Base-by-base conservation (phyloP, 2,888 invertebrate species). In the Diplolepis rosae region DNA sequence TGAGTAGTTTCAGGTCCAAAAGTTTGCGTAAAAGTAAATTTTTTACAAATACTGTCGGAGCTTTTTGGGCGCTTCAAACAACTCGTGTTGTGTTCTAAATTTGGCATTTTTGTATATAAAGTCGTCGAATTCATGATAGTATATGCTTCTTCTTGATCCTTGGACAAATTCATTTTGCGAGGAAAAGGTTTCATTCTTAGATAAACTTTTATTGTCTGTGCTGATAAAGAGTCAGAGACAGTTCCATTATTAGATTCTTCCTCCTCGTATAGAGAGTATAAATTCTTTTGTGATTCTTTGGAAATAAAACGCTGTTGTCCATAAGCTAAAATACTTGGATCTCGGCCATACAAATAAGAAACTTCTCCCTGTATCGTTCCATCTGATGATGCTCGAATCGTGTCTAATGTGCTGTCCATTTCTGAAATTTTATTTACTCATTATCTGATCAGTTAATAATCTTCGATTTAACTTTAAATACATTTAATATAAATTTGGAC, bases 131-230 rank as follows among this genome's bases (percentile, higher is more conserved):
- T 18, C 83, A 90, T 61, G 88, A 92, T 84, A 87, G 79, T 0
- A 88, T 91, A 79, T 84, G 90, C 80, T 77, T 89, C 74, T 89
- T 88, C 4, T 87, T 87, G 82, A 7, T 83, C 81, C 15, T 75
- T 52, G 0, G 80, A 76, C 22, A 84, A 61, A 51, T 80, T 82
- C 2, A 82, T 39, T 32, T 83, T 86, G 0, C 65, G 79, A 6
- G 90, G 69, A 83, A 90, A 89, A 0, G 92, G 92, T 79, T 92
- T 92, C 75, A 92, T 79, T 13, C 92, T 87, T 32, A 92, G 84
- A 76, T 91, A 92, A 1, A 92, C 92, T 82, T 92, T 91, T 4
- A 92, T 77, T 0, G 86, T 88, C 61, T 85, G 85, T 7, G 67
- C 27, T 11, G 66, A 50, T 11, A 71, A 5, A 1, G 72, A 61